Conservation (phyloP, 2,888 invertebrate species). For the Plutella xylostella region DNA sequence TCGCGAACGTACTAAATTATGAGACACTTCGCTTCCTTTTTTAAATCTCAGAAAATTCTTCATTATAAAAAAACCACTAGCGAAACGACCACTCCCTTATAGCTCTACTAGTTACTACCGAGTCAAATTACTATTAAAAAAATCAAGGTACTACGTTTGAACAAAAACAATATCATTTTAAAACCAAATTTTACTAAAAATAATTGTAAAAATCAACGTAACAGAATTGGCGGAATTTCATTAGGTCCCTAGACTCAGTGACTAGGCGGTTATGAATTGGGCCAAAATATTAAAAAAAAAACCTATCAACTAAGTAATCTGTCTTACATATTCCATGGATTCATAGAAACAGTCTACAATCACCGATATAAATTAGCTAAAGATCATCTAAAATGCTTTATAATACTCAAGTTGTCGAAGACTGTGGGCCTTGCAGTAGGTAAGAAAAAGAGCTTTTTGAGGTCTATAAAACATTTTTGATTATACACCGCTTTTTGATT, state of each 20-base stretch:
- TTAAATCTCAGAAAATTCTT: constrained; percentile 50
- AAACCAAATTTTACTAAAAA: constrained; percentile 56
- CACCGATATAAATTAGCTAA: constrained; percentile 24
- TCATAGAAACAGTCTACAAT: constrained; percentile 35
- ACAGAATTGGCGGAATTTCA: constrained; percentile 39
- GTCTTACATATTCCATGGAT: constrained; percentile 19
- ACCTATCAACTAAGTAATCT: constrained; percentile 8
- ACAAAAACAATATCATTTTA: constrained; percentile 63
- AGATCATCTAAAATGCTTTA: constrained; percentile 49
- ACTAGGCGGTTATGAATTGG: constrained; percentile 60
- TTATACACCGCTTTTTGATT: constrained; percentile 40
- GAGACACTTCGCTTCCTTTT: constrained; percentile 21
- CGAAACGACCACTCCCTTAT: constrained; percentile 56
- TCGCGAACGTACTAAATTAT: neutral
- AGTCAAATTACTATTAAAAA: constrained; percentile 44
- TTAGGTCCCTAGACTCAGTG: constrained; percentile 58
- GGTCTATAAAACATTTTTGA: constrained; percentile 50
- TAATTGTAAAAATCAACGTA: constrained; percentile 34
- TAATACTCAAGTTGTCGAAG: constrained; percentile 45
- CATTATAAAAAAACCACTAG: constrained; percentile 42
- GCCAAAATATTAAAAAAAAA: constrained; percentile 6
- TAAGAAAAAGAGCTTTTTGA: constrained; percentile 28
- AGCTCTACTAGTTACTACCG: constrained; percentile 64
- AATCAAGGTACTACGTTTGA: constrained; percentile 47
- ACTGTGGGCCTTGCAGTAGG: too few relatives aligned